Base-by-base conservation (phyloP, 2,113 vertebrate genomes). In the Struthio camelus region DNA sequence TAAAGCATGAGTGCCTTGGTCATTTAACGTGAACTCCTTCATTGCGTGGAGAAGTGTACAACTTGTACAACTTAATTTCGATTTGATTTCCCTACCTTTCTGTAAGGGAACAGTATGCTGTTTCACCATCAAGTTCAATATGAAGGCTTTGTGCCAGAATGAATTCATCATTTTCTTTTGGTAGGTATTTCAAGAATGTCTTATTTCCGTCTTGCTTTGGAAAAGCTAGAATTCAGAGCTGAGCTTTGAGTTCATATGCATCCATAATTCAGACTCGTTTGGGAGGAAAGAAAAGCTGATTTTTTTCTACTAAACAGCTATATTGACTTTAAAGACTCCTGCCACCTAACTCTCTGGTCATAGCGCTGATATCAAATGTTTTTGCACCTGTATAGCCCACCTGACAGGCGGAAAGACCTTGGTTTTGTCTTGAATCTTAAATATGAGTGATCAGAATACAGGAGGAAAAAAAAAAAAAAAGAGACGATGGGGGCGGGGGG, bases 111-210 rank as follows among this genome's bases (percentile, higher is more conserved):
- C 19, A 7, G 70, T 51, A 30, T 14, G 14, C 27, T 10, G 20
- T 62, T 90, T 62, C 66, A 32, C 15, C 56, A 66, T 9, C 34
- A 72, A 46, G 64, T 67, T 83, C 36, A 64, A n/a, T 42, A 62
- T 25, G 3, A n/a, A 58, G 67, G 91, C 79, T 88, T 85, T 67
- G 25, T 80, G 67, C 93, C 75, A 90, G 64, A 59, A 32, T 67
- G 64, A 69, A 87, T 73, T 87, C 53, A 22, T 7, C 16, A 14
- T 67, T 95, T 93, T 27, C 64, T 56, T 80, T 82, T 51, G 32
- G 72, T 18, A 78, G 64, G 87, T 80, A 91, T 95, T 95, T 93
- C 71, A 93, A 69, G 89, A 86, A 95, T 84, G 81, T 51, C 46
- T 93, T 59, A 7, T 42, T 94, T 90, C 56, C 64, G 1, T 64